A percentile compares a stretch with the other conserved stretches of the same genome.
Evolutionary conservation across 2,797 vertebrate genomes (phyloP).

Genomic region (Sebastolobus alascanus): DNA sequence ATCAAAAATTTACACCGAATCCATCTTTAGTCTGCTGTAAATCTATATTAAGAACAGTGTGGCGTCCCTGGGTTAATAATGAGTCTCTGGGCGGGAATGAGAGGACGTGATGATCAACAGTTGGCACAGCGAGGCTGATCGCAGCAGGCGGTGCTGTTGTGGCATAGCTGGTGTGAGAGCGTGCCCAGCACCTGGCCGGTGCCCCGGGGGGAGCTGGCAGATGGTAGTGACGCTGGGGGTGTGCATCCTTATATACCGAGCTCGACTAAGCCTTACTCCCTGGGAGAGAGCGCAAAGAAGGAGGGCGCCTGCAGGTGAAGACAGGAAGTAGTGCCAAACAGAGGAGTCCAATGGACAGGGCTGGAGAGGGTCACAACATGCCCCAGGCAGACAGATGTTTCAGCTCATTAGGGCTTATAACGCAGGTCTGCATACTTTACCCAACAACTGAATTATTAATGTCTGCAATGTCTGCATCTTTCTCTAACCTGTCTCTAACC

Average conservation of each 20-base stretch:
- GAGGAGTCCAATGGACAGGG: slow-evolving; percentile 18
- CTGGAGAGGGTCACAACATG: slow-evolving; percentile 54
- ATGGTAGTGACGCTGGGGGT: slow-evolving; percentile 76
- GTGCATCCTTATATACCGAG: slow-evolving; percentile 54
- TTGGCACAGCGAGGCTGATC: slow-evolving; percentile 73
- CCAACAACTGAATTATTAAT: slow-evolving; percentile 69
- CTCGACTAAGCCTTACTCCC: slow-evolving; percentile 60
- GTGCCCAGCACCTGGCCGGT: slow-evolving; percentile 77
- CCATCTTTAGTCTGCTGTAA: slow-evolving; percentile 25
- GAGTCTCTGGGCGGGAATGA: slow-evolving; percentile 37
- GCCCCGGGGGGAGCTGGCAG: slow-evolving; percentile 78
- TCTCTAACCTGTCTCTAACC: slow-evolving; percentile 26
- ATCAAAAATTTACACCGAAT: slow-evolving; percentile 43
- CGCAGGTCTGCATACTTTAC: slow-evolving; percentile 44
- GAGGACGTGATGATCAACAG: slow-evolving; percentile 79
- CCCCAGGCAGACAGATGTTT: slow-evolving; percentile 75
- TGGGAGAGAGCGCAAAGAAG: slow-evolving; percentile 52
- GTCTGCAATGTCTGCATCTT: slow-evolving; percentile 27
- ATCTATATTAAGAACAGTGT: slow-evolving; percentile 39
- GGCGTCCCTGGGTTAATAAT: slow-evolving; percentile 55
- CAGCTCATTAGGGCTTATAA: slow-evolving; percentile 63
- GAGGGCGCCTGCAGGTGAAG: slow-evolving; percentile 53
- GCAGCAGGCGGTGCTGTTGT: slow-evolving; percentile 82
- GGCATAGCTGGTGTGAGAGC: slow-evolving; percentile 74
- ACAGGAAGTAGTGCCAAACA: slow-evolving; percentile 38